phyloP scores from a whole-genome alignment of 2,888 invertebrate genomes.

The Ectemnius continuus region DNA sequence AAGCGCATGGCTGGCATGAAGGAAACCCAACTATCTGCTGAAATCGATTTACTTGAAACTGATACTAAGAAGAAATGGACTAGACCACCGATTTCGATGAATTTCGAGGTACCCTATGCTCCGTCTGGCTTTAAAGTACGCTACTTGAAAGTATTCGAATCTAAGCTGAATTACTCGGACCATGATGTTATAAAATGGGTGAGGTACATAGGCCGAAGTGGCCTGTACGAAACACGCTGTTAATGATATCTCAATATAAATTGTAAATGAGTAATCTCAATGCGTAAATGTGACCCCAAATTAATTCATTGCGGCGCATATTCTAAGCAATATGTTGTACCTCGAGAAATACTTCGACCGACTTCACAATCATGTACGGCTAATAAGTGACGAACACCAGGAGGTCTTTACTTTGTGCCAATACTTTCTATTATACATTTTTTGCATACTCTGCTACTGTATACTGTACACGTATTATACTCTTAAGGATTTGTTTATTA shows the following conservation, averaged over 20 bases:
- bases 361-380: slow-evolving; percentile 21
- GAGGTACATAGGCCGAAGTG: slow-evolving; percentile 98
- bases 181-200: slow-evolving; percentile 99
- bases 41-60: slow-evolving; percentile 98
- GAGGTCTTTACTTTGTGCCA: slow-evolving; percentile 48
- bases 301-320: slow-evolving; percentile 54
- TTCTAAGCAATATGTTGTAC: slow-evolving; percentile 37
- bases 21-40: slow-evolving; percentile 99
- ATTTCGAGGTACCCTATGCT: slow-evolving; percentile 99
- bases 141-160: slow-evolving; percentile 99
- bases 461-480: slow-evolving; percentile 3
- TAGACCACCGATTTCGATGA: slow-evolving; percentile 99
- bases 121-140: slow-evolving; percentile 99
- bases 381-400: slow-evolving; percentile 43
- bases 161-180: slow-evolving; percentile 99
- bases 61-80: slow-evolving; percentile 99
- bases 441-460: slow-evolving; percentile 22
- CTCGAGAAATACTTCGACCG: slow-evolving; percentile 36
- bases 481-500: slow-evolving; percentile 22
- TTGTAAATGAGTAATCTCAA: slow-evolving; percentile 66
- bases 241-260: slow-evolving; percentile 78
- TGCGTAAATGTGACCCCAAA: slow-evolving; percentile 48
- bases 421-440: slow-evolving; percentile 43
- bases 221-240: slow-evolving; percentile 99
- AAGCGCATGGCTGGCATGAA: slow-evolving; percentile 99